Conservation (phyloP, 2,113 vertebrate genomes). For the Pangasianodon gigas region DNA sequence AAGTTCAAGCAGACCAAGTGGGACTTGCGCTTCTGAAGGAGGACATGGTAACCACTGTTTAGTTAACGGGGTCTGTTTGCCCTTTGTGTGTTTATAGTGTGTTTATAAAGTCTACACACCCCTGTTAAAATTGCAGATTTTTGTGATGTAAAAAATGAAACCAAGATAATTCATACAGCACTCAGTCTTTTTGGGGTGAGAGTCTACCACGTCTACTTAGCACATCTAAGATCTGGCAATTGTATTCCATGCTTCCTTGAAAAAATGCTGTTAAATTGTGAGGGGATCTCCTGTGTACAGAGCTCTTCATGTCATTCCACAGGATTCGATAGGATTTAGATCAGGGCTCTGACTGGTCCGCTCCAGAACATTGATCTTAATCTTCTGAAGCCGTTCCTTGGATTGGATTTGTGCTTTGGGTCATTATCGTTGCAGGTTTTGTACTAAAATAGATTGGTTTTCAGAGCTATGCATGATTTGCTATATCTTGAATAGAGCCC, state of each 20-base stretch:
- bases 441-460: too few species aligned
- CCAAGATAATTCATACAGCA: neutral
- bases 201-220: neutral
- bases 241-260: neutral
- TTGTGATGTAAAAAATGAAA: neutral
- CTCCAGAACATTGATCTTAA: too few species aligned
- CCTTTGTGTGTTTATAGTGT: neutral
- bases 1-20: constrained; percentile 78
- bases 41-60: constrained; percentile 71
- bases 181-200: neutral
- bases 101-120: neutral
- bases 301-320: neutral
- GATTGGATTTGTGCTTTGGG: too few species aligned
- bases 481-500: too few species aligned
- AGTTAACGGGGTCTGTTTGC: neutral
- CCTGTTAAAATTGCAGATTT: neutral
- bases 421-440: too few species aligned
- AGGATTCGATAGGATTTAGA: neutral
- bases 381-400: too few species aligned
- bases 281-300: neutral
- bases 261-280: neutral
- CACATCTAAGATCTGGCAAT: too few species aligned
- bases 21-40: constrained; percentile 81
- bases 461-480: too few species aligned
- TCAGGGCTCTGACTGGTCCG: too few species aligned